These are phyloP conservation scores for Craseonycteris thonglongyai DNA, from an alignment of 2,113 vertebrate species.

Conservation along the genomic window DNA sequence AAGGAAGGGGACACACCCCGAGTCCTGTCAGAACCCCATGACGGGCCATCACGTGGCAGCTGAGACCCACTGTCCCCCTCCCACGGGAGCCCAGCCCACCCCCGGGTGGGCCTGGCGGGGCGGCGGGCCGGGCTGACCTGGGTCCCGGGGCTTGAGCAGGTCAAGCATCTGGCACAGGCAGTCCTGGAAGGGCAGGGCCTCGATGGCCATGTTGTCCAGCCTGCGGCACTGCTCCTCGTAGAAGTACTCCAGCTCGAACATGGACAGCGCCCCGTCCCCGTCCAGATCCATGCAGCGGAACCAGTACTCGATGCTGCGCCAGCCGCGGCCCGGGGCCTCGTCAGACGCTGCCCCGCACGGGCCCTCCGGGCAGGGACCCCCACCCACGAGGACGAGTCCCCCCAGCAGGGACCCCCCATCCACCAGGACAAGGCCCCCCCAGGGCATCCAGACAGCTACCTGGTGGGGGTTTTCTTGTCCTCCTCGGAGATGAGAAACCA, in stretches of 20 bases:
- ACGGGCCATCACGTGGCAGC: not conserved
- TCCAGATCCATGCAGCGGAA: constrained; percentile 99
- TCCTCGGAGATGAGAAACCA: constrained; percentile 98
- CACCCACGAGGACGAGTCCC: no score
- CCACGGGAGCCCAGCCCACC: no score
- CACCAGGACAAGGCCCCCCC: no score
- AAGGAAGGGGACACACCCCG: no score
- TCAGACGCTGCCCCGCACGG: no score
- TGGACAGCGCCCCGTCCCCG: constrained; percentile 92
- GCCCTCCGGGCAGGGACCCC: no score
- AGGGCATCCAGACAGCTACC: constrained; percentile 71
- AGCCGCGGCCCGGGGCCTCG: no score
- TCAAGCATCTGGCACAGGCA: constrained; percentile 97
- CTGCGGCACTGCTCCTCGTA: constrained; percentile 95
- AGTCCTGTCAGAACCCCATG: not conserved
- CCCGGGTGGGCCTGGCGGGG: no score
- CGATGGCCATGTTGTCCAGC: constrained; percentile 90
- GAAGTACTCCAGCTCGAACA: constrained; percentile 95
- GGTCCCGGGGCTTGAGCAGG: constrained; percentile 87
- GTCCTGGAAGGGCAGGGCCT: constrained; percentile 94
- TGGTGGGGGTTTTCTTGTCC: constrained; percentile 94
- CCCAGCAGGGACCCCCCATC: accelerated
- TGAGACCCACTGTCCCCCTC: no score
- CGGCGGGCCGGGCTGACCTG: no score
- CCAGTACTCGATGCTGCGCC: constrained; percentile 97